phyloP scores from a whole-genome alignment of 2,113 vertebrate genomes.

The Hepsetus odoe region DNA sequence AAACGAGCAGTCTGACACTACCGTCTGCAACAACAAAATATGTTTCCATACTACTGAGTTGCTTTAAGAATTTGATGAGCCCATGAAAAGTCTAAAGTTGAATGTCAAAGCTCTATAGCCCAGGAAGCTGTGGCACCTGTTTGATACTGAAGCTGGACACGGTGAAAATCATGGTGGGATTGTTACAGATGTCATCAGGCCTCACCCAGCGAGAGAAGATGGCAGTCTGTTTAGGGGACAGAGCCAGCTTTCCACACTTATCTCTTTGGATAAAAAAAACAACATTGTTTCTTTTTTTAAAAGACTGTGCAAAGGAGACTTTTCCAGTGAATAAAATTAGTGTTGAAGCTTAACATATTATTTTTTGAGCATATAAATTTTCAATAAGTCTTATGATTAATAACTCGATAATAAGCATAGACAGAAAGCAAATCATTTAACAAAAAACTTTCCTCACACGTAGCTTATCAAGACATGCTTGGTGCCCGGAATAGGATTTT shows the following conservation, averaged over 20 bases:
- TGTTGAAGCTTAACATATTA: too few species aligned
- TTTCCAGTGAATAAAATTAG: not conserved
- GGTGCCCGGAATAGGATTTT: too few species aligned
- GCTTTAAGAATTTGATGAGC: not conserved
- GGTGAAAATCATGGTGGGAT: conserved; percentile 97
- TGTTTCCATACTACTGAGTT: not conserved
- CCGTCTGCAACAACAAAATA: conserved; percentile 78
- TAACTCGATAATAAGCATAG: not conserved
- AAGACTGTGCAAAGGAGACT: not conserved
- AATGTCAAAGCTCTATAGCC: not conserved
- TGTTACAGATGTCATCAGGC: conserved; percentile 92
- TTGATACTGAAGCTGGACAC: conserved; percentile 99
- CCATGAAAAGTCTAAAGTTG: not conserved
- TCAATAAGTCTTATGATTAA: too few species aligned
- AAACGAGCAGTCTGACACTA: conserved; percentile 98
- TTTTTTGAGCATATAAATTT: too few species aligned
- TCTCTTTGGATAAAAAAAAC: conserved; percentile 76
- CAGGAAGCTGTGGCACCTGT: conserved; percentile 78
- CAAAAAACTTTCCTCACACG: too few species aligned
- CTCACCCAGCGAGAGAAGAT: conserved; percentile 95
- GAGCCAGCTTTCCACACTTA: conserved; percentile 87
- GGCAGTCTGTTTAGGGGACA: conserved; percentile 94
- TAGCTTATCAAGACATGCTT: too few species aligned
- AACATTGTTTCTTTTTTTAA: not conserved
- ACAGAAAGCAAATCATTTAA: too few species aligned